These are phyloP conservation scores for Ciona savignyi DNA, from an alignment of 23 tunicate genomes.

Conservation along the genomic window DNA sequence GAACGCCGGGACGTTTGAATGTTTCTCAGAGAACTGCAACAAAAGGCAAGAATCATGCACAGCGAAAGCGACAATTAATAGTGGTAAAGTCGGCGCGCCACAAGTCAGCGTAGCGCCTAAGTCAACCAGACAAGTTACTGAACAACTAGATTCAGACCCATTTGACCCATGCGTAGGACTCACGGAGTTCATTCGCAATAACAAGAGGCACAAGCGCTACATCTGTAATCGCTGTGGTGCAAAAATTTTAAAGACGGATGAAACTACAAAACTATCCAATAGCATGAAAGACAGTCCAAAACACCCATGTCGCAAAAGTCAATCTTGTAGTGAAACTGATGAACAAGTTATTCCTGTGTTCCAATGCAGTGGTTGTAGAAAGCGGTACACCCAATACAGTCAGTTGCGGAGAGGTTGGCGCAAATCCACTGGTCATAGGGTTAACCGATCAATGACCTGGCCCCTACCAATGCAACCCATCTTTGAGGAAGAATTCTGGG, in stretches of 20 bases:
- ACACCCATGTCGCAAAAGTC: not conserved
- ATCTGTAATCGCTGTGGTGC: constrained; percentile 38
- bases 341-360: not conserved
- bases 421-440: not conserved
- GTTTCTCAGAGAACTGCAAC: not conserved
- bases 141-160: not conserved
- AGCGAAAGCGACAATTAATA: not conserved
- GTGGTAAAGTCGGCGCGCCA: not conserved
- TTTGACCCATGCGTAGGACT: constrained; percentile 36
- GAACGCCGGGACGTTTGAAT: no score
- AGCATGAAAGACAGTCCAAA: not conserved
- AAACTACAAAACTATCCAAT: not conserved
- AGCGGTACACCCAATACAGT: constrained; percentile 15
- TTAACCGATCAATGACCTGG: constrained; percentile 36
- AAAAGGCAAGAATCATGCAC: not conserved
- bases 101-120: not conserved
- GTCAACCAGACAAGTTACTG: not conserved
- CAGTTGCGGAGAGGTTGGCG: not conserved
- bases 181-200: constrained; percentile 20
- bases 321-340: not conserved
- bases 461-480: constrained; percentile 52
- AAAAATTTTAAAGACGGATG: not conserved
- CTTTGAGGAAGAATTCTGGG: constrained; percentile 16
- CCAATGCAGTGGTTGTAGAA: constrained; percentile 32
- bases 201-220: constrained; percentile 10